These are phyloP conservation scores for Teleogryllus occipitalis DNA, from an alignment of 1,140 invertebrate genomes.

Conservation along the genomic window DNA sequence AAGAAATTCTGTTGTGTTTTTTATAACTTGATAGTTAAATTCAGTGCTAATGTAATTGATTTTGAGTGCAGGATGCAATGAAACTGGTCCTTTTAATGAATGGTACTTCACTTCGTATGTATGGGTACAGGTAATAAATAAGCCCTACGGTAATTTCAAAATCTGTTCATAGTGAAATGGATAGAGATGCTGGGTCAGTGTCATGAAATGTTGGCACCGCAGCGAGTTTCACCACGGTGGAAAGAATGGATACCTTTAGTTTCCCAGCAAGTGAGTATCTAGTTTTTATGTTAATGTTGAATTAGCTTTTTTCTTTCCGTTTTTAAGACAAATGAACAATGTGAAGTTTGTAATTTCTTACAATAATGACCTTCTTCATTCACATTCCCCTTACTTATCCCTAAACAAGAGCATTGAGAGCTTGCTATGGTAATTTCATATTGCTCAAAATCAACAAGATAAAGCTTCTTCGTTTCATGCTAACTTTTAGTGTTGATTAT, in stretches of 20 bases:
- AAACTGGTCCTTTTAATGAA: neutral
- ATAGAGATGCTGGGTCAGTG: constrained; percentile 11
- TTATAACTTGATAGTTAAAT: neutral
- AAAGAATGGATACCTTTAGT: constrained; percentile 30
- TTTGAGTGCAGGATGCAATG: neutral
- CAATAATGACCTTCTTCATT: no score
- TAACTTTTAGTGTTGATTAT: no score
- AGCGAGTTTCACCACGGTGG: constrained; percentile 13
- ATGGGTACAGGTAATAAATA: neutral
- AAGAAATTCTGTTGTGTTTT: neutral
- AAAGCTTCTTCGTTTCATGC: no score
- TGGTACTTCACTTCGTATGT: neutral
- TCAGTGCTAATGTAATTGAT: neutral
- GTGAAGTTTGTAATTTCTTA: no score
- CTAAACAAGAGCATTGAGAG: no score
- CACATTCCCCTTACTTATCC: no score
- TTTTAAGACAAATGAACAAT: neutral
- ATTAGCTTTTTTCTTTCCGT: neutral
- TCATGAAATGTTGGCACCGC: constrained; percentile 14
- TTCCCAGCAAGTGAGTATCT: constrained; percentile 29
- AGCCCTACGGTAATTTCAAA: neutral
- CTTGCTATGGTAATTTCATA: no score
- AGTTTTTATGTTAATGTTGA: constrained; percentile 6
- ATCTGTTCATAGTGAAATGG: neutral
- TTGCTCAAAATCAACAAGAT: no score